Percentiles rank a stretch among this genome's conserved stretches.
phyloP scores from a whole-genome alignment of 2,113 vertebrate species.

The Dunckerocampus dactyliophorus region DNA sequence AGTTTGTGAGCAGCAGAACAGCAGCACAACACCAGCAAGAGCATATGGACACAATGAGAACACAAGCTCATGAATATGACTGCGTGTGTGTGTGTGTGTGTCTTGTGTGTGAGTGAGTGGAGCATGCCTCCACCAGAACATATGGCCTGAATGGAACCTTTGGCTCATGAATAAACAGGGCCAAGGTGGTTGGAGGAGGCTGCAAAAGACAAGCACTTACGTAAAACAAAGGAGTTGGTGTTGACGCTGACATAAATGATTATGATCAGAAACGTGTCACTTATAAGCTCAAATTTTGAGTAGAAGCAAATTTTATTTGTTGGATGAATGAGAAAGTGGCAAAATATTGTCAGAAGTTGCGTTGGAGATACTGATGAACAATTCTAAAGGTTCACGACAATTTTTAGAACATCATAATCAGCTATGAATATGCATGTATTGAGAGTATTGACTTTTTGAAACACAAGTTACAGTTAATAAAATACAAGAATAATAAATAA shows the following conservation, averaged over 20 bases:
- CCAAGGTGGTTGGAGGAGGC: slow-evolving; percentile 21
- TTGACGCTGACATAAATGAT: not conserved
- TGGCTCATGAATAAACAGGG: slow-evolving; percentile 51
- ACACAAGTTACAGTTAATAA: too few species aligned
- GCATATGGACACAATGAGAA: slow-evolving; percentile 78
- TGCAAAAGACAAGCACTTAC: too few species aligned
- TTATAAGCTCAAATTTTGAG: not conserved
- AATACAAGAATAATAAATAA: too few species aligned
- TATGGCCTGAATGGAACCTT: slow-evolving; percentile 65
- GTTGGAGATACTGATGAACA: too few species aligned
- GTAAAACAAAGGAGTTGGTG: not conserved
- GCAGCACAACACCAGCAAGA: slow-evolving; percentile 73
- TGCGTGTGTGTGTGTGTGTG: slow-evolving; percentile 50
- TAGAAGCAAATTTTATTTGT: not conserved
- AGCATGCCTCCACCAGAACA: slow-evolving; percentile 54
- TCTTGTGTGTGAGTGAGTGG: slow-evolving; percentile 48
- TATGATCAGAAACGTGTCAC: not conserved
- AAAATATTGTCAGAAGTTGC: too few species aligned
- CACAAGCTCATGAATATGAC: slow-evolving; percentile 68
- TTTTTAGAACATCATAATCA: too few species aligned
- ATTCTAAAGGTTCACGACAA: too few species aligned
- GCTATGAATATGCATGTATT: too few species aligned
- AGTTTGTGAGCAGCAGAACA: slow-evolving; percentile 75
- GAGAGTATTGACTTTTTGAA: too few species aligned
- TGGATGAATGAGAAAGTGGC: too few species aligned